phyloP scores from a whole-genome alignment of 2,888 invertebrate genomes.

The Entomobrya proxima region DNA sequence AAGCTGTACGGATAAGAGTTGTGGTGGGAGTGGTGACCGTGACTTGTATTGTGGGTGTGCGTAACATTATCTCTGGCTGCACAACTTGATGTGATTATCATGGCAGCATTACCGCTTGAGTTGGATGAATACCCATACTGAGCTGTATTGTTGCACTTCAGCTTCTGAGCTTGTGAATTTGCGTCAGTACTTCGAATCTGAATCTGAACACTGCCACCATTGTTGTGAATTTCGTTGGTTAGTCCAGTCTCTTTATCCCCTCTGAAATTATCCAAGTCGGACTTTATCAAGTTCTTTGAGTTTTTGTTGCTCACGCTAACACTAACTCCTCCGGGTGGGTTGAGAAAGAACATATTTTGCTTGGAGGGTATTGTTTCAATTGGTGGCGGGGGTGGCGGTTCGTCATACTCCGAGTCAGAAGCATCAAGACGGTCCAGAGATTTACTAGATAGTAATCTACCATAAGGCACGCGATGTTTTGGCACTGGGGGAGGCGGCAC shows the following conservation, averaged over 20 bases:
- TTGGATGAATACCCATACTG: constrained; percentile 43
- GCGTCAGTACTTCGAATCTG: constrained; percentile 61
- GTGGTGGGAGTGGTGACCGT: constrained; percentile 31
- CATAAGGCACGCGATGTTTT: constrained; percentile 73
- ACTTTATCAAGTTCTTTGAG: constrained; percentile 53
- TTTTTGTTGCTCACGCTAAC: constrained; percentile 66
- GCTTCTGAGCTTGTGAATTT: constrained; percentile 26
- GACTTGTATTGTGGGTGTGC: constrained; percentile 40
- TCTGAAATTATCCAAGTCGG: neutral
- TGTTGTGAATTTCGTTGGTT: constrained; percentile 62
- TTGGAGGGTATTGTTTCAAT: constrained; percentile 92
- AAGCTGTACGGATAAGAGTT: constrained; percentile 47
- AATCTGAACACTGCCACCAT: constrained; percentile 63
- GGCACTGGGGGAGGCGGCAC: constrained; percentile 77
- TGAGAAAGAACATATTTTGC: constrained; percentile 63
- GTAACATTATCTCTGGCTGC: constrained; percentile 39
- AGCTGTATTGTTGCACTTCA: constrained; percentile 12
- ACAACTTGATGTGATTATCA: constrained; percentile 40
- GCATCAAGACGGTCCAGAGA: constrained; percentile 76
- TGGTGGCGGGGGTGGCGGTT: constrained; percentile 91
- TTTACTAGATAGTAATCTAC: constrained; percentile 55
- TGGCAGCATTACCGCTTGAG: constrained; percentile 29
- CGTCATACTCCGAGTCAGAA: constrained; percentile 75
- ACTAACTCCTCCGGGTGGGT: constrained; percentile 55
- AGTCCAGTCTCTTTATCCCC: constrained; percentile 42